Evolutionary conservation across 2,113 vertebrate genomes (phyloP), one percentile per base, ranked within the genome.

Genomic region (Synchiropus splendidus): DNA sequence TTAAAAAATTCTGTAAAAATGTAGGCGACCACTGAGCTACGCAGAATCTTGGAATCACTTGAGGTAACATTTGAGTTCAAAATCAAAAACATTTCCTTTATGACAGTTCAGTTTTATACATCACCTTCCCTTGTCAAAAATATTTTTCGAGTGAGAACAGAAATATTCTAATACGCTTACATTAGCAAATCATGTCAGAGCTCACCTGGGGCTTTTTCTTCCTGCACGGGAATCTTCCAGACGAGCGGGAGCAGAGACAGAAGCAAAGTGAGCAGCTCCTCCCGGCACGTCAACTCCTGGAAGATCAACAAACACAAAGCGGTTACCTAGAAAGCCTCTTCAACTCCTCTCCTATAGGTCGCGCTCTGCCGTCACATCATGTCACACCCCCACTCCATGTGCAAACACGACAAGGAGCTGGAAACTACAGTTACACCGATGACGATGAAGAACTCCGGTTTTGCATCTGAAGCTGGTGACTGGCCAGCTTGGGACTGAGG

Each of bases 211-310:
- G 89, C 88, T 83, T 89, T 92, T 67, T 90, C 89, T 75, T 94
- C 89, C 62, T 88, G 88, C 10, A 96, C 89, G 15, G 95, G 92
- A 59, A 97, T 96, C 85, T 90, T 98, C 95, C 95, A 98, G 11
- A 98, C 94, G 58, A 98, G 39, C 0, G 95, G 95, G 36, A 98
- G 78, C 37, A 98, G 86, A 0, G 95, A 96, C 52, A 98, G 76
- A 38, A 98, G 86, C 21, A 98, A 77, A 16, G 92, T 95, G 42
- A 97, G 87, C 59, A 98, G 90, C 70, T 98, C 95, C 72, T 97
- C 94, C 27, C 95, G 86, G 72, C 95, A 98, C 6, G 92, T 94
- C 79, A 98, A 61, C 56, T 93, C 92, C 94, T 98, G 51, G n/a
- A 47, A 70, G 64, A 6, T 15, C 10, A 44, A 44, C 27, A 50